phyloP scores from a whole-genome alignment of 1,140 invertebrate genomes.

The Trinorchestia longiramus region DNA sequence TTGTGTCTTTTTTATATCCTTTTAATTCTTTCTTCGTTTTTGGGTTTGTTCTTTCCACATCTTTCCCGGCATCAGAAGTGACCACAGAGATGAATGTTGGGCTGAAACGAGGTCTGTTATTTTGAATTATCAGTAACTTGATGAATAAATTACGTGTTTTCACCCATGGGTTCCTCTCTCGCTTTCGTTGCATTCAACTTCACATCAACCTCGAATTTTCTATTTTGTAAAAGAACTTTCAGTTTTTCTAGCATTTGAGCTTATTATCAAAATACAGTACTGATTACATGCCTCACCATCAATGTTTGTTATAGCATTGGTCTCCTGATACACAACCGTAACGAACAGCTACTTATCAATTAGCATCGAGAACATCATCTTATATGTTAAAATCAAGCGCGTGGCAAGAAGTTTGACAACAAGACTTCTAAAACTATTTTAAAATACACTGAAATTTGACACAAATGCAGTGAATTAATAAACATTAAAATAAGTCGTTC shows the following conservation, averaged over 20 bases:
- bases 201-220: background rate
- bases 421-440: too few relatives aligned
- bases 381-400: too few relatives aligned
- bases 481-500: too few relatives aligned
- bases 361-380: background rate
- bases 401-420: too few relatives aligned
- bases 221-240: background rate
- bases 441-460: too few relatives aligned
- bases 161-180: background rate
- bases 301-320: background rate
- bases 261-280: background rate
- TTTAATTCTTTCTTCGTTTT: background rate
- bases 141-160: too few relatives aligned
- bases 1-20: background rate
- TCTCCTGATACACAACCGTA: background rate
- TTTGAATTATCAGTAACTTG: too few relatives aligned
- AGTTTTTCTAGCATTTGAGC: background rate
- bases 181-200: background rate
- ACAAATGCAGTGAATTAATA: too few relatives aligned
- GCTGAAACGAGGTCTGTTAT: too few relatives aligned
- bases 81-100: too few relatives aligned
- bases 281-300: background rate
- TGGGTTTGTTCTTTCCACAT: background rate
- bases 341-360: background rate
- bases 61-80: too few relatives aligned